Base-by-base conservation (phyloP, 2,797 vertebrate genomes). In the Pipistrellus pipistrellus region DNA sequence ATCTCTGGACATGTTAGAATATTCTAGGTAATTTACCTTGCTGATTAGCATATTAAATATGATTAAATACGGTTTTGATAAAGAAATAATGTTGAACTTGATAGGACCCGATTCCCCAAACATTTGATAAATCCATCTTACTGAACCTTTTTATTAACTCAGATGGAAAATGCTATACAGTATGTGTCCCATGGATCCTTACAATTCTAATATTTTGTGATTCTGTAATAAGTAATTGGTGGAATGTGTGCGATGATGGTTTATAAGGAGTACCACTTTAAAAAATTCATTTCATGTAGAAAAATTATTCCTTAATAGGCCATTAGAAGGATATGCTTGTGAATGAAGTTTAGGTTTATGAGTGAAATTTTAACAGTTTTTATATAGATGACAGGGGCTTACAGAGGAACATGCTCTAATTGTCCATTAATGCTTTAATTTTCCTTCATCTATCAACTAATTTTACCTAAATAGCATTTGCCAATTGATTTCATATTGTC, bases 281-380 rank as follows among this genome's bases (percentile, higher is more conserved):
- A 59, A 80, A 85, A 83, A 51, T 84, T 75, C 1, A 88, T 57
- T 91, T 57, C 66, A 35, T 93, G 7, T 94, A 44, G 51, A 51
- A 91, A 81, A 85, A 64, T 80, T 75, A 81, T 88, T 91, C 88
- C 15, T 32, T 72, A 20, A 38, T 72, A 11, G 78, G 32, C 12
- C 7, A 73, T 55, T 81, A 85, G 57, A 81, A 44, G 41, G n/a
- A 30, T 2, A 66, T 9, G 1, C 68, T 81, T 85, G 10, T 57
- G 51, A 76, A 59, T 71, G 83, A 81, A 44, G n/a, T 20, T 48
- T 88, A 87, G 13, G 4, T 20, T 41, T 75, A 78, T 44, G 30
- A 85, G 27, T 85, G 55, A 93, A 88, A 62, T 81, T 64, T 35
- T 55, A 57, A 41, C 1, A 64, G 7, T 64, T 84, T 93, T 86